Conservation (phyloP, 2,797 vertebrate genomes). For the Pantherophis alleghaniensis region DNA sequence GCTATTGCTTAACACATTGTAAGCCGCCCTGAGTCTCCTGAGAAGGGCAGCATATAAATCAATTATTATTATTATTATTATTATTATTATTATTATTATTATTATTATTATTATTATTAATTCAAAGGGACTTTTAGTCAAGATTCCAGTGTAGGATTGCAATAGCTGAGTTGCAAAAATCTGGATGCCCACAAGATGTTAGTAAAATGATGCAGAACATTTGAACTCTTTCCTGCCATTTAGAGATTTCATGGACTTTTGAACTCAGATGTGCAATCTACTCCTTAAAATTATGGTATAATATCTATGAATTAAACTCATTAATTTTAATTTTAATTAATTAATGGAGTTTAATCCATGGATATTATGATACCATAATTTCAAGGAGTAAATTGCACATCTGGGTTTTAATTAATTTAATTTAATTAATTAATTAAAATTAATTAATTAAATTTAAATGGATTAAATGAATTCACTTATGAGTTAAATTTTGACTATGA, state of each 20-base stretch:
- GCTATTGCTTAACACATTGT: too few species aligned
- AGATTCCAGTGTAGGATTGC: neutral
- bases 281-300: neutral
- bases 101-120: too few species aligned
- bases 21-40: too few species aligned
- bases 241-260: neutral
- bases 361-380: too few species aligned
- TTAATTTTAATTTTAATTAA: neutral
- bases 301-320: neutral
- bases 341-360: neutral
- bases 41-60: too few species aligned
- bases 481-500: neutral
- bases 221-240: neutral
- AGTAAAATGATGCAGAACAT: neutral
- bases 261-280: neutral
- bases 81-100: too few species aligned
- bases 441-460: neutral
- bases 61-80: neutral
- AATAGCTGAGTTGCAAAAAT: neutral
- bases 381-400: too few species aligned
- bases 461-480: neutral
- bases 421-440: neutral
- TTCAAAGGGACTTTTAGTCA: neutral
- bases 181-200: neutral
- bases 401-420: too few species aligned